Base-by-base conservation (phyloP, 2,888 invertebrate species). In the Polymixis lichenea region DNA sequence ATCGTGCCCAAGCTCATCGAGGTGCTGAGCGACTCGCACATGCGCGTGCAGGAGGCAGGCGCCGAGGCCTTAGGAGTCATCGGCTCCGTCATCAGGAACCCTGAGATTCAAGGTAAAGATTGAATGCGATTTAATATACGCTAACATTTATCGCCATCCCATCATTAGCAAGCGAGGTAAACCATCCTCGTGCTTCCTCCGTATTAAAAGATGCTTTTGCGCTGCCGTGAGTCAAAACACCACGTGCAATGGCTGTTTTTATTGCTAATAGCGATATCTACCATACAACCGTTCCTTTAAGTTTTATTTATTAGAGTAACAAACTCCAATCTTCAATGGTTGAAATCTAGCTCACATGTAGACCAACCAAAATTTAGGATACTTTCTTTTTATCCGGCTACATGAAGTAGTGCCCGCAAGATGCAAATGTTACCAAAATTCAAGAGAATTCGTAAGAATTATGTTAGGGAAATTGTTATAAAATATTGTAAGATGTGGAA, bases 1-100 rank as follows among this genome's bases (percentile, higher is more conserved):
- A 99, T 99, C 93, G 99, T 99, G 79, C 99, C 99, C 28, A 99
- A 99, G 91, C 97, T 99, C 58, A 99, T 99, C 83, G 99, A 99
- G 95, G 99, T 99, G 55, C 97, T 99, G 69, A 98, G 99, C 82
- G 99, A 99, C 96, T 99, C 99, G 0, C 99, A 99, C 93, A 98
- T 98, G 90, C 99, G 99, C 95, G 99, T 99, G 55, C 99, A 99
- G 95, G 98, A 98, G 92, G 99, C 99, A n/a, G 99, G 99, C 22
- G 99, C 98, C 0, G 99, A 99, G 94, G 99, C 99, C 53, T 97
- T 99, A 43, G 98, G 98, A 93, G 98, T 99, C 89, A 99, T 99
- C 92, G 99, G 99, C 65, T 99, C 99, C 60, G 99, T 99, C 83
- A 99, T 99, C 86, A 97, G 99, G 87, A 99, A 99, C 97, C 99